These are phyloP conservation scores for Taenaris catops DNA, from an alignment of 2,888 invertebrate genomes.

Conservation along the genomic window DNA sequence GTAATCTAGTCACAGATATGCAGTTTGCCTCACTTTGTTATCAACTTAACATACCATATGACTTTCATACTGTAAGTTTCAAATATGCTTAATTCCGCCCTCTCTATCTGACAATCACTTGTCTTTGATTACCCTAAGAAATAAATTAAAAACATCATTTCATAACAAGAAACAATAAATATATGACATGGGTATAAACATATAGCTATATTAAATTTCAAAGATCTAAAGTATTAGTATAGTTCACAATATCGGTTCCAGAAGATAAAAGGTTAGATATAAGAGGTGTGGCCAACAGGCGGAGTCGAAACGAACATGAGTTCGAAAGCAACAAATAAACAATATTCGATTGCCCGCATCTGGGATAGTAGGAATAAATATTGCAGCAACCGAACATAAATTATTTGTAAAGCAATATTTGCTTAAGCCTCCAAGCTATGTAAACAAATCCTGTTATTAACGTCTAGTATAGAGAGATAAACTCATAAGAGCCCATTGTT, in stretches of 20 bases:
- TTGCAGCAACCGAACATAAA: slow-evolving; percentile 18
- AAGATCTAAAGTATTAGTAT: too few species aligned
- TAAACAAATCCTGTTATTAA: slow-evolving; percentile 14
- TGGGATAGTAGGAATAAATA: slow-evolving; percentile 23
- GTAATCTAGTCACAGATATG: too few species aligned
- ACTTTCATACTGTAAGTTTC: too few species aligned
- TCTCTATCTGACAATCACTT: too few species aligned
- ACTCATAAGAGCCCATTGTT: slow-evolving; percentile 4
- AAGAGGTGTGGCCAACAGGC: slow-evolving; percentile 57
- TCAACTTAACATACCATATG: too few species aligned
- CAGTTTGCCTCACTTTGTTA: too few species aligned
- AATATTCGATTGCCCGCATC: slow-evolving; percentile 34
- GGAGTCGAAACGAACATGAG: slow-evolving; percentile 46
- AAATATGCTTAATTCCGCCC: too few species aligned
- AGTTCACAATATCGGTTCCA: slow-evolving; percentile 16
- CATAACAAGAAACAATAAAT: too few species aligned
- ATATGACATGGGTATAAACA: too few species aligned
- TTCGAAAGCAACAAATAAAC: slow-evolving; percentile 50
- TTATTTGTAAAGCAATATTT: slow-evolving; percentile 19
- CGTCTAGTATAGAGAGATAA: slow-evolving; percentile 6
- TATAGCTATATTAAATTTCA: too few species aligned
- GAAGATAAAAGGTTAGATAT: slow-evolving; percentile 22
- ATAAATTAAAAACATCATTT: too few species aligned
- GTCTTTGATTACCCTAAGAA: too few species aligned
- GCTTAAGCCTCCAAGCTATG: slow-evolving; percentile 17